Conservation (phyloP, 2,113 vertebrate genomes). For the Triplophysa dalaica region DNA sequence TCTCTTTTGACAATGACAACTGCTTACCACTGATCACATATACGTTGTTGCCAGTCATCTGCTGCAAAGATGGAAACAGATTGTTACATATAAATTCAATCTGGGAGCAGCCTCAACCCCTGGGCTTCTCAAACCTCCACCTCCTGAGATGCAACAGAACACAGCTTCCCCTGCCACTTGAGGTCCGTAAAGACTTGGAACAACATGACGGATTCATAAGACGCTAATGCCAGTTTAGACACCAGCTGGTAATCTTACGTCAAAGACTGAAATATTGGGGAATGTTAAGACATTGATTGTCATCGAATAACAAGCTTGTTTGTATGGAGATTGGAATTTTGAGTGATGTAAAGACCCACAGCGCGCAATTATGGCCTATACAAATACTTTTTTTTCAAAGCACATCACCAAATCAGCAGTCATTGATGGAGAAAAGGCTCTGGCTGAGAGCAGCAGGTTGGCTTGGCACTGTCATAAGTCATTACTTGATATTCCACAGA, state of each 20-base stretch:
- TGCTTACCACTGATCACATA: slow-evolving; percentile 17
- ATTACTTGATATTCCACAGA: slow-evolving; percentile 45
- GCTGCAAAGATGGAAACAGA: slow-evolving; percentile 12
- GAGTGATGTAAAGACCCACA: not conserved
- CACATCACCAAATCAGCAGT: slow-evolving; percentile 19
- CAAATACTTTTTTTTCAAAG: slow-evolving; percentile 10
- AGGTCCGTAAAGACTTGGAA: slow-evolving; percentile 15
- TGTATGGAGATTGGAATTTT: not conserved
- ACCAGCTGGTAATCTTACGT: slow-evolving; percentile 4
- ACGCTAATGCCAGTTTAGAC: not conserved
- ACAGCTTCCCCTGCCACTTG: slow-evolving; percentile 1
- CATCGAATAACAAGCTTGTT: not conserved
- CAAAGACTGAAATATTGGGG: not conserved
- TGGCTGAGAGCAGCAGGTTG: slow-evolving; percentile 39
- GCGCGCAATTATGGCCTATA: slow-evolving; percentile 19
- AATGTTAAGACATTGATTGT: not conserved
- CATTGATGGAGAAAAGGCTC: slow-evolving; percentile 16
- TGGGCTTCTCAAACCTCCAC: slow-evolving; percentile 7
- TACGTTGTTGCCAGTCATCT: slow-evolving; percentile 27
- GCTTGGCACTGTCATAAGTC: slow-evolving; percentile 38
- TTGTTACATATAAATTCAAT: slow-evolving; percentile 44
- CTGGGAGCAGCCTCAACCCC: slow-evolving; percentile 20
- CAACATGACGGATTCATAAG: not conserved
- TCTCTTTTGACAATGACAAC: slow-evolving; percentile 33
- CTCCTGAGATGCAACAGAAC: slow-evolving; percentile 7